Base-by-base conservation (phyloP, 2,797 vertebrate genomes). In the Hozukius guyotensis region DNA sequence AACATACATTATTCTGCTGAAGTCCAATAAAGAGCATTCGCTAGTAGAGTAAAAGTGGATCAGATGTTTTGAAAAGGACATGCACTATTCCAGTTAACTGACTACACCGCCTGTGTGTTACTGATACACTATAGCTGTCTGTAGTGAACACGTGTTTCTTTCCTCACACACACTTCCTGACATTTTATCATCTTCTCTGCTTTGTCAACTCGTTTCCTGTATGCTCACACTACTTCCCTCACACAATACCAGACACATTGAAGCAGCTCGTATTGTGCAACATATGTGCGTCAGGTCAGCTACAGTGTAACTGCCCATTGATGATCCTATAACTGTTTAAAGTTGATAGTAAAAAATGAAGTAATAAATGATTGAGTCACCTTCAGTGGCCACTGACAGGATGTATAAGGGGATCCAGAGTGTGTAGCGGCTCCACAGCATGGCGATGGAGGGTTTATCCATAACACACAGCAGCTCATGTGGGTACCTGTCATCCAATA, bases 391-490 rank as follows among this genome's bases (percentile, higher is more conserved):
- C 70, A 96, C 96, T n/a, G 97, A 97, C 78, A 97, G 87, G 24
- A 96, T 88, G 79, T 98, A 99, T 7, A 98, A 38, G 0, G 78
- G 96, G 92, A 99, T 97, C 92, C 96, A 96, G 5, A 98, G 87
- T 0, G 97, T 97, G 89, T 98, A 96, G 61, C 97, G 96, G 6
- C 91, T 93, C 97, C 97, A 97, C 20, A 97, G 91, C 93, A 99
- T 87, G 78, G 86, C 3, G 3, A 63, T 60, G 9, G 97, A 97
- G 5, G 96, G 94, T 31, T 86, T 95, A 16, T 94, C 96, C 71
- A 94, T 88, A 12, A 95, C 91, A 67, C 95, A 91, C 80, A 99
- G 84, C 88, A 99, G 96, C 74, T 95, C 95, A 5, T 97, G 95
- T 16, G 97, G 97, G 69, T 99, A 98, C 85, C 98, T 99, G 92